Evolutionary conservation across 2,797 vertebrate species (phyloP).

Genomic region (Mormyrus hasselquistii): DNA sequence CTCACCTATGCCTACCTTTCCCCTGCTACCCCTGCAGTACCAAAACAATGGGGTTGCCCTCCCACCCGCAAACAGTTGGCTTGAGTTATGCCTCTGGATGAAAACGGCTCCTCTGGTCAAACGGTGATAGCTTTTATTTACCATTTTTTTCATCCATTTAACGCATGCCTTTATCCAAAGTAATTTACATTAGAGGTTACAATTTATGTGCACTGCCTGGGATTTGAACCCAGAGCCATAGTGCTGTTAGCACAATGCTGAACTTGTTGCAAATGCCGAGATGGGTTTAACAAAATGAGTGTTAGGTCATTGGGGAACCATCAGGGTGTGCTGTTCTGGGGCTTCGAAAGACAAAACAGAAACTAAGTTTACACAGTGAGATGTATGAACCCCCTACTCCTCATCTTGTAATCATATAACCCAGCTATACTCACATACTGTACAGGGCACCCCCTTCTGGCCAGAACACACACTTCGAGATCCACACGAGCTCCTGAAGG

Average conservation of each 20-base stretch:
- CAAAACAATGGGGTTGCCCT: not conserved
- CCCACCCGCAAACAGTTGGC: not conserved
- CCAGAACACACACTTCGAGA: not conserved
- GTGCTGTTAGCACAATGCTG: not conserved
- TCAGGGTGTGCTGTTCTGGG: not conserved
- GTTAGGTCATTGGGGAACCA: not conserved
- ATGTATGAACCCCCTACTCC: not conserved
- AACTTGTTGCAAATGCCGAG: not conserved
- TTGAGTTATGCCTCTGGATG: not conserved
- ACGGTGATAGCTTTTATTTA: not conserved
- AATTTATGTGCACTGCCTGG: not conserved
- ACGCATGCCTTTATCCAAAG: not conserved
- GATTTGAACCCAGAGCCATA: not conserved
- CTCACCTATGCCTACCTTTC: not conserved
- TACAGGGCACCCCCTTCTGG: not conserved
- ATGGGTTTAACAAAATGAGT: not conserved
- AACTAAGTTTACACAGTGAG: not conserved
- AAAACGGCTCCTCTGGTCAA: not conserved
- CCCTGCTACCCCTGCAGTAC: not conserved
- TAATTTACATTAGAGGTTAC: not conserved
- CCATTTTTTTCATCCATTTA: not conserved
- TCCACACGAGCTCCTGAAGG: not conserved
- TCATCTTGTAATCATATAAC: not conserved
- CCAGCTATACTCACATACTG: not conserved
- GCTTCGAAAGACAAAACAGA: not conserved